Percentiles rank a stretch among this genome's conserved stretches.
phyloP scores from a whole-genome alignment of 2,797 vertebrate species.

The Selene dorsalis region DNA sequence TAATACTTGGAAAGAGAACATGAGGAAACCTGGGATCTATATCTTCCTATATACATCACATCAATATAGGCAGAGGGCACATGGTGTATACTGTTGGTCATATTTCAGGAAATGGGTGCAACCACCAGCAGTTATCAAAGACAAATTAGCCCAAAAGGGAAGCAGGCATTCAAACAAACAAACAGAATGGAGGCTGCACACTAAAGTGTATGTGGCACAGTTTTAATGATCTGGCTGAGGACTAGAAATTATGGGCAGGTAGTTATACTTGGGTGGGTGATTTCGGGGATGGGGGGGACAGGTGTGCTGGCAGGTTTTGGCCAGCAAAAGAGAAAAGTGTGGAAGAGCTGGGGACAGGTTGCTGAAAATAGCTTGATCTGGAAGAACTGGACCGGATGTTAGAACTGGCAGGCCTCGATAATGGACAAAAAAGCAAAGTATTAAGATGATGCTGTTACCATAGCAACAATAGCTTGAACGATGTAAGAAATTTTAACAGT shows the following conservation, averaged over 20 bases:
- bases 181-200: conserved; percentile 14
- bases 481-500: not conserved
- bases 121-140: too few species aligned
- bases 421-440: not conserved
- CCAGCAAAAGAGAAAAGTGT: conserved; percentile 6
- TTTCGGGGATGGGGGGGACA: conserved; percentile 18
- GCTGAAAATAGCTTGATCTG: not conserved
- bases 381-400: conserved; percentile 7
- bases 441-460: not conserved
- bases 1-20: not conserved
- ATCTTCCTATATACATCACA: not conserved
- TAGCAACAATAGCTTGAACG: conserved; percentile 15
- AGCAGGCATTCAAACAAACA: not conserved
- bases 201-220: conserved; percentile 18
- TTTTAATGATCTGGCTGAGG: conserved; percentile 25
- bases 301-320: conserved; percentile 24
- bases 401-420: conserved; percentile 6
- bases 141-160: conserved; percentile 7
- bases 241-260: conserved; percentile 2
- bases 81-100: not conserved
- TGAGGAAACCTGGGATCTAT: too few species aligned
- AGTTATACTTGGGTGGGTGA: conserved; percentile 19
- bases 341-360: not conserved
- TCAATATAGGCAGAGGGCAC: too few species aligned
- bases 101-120: not conserved